phyloP scores from a whole-genome alignment of 1,140 invertebrate species.

The Drosophila arawakana region DNA sequence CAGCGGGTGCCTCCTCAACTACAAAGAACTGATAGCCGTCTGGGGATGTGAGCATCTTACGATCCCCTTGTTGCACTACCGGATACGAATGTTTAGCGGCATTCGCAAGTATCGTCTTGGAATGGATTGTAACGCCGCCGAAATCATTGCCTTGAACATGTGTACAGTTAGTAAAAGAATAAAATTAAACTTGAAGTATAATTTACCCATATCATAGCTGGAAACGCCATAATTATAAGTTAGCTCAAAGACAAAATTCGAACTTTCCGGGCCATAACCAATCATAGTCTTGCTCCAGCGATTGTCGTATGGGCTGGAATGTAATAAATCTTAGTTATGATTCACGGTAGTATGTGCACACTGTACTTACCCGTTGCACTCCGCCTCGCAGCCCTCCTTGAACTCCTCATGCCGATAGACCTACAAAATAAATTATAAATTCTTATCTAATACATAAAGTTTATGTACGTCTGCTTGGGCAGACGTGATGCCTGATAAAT shows the following conservation, averaged over 20 bases:
- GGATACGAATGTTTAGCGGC: constrained; percentile 87
- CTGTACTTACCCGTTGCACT: constrained; percentile 96
- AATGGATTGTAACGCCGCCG: constrained; percentile 93
- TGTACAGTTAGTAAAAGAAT: not conserved
- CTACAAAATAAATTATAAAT: constrained; percentile 84
- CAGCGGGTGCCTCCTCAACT: constrained; percentile 88
- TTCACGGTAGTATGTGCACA: not conserved
- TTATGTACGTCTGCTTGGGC: constrained; percentile 5
- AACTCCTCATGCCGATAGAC: constrained; percentile 99
- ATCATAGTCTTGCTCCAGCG: constrained; percentile 99
- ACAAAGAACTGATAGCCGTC: constrained; percentile 96
- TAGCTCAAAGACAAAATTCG: constrained; percentile 97
- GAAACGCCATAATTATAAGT: constrained; percentile 99
- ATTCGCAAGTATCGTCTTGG: constrained; percentile 90
- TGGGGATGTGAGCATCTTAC: constrained; percentile 87
- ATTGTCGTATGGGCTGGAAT: constrained; percentile 94
- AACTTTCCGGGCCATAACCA: constrained; percentile 97
- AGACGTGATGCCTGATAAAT: constrained; percentile 1
- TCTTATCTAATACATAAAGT: constrained; percentile 24
- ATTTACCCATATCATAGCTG: constrained; percentile 89
- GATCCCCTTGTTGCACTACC: constrained; percentile 61
- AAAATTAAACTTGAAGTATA: not conserved
- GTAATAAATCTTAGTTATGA: not conserved
- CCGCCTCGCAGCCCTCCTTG: constrained; percentile 96
- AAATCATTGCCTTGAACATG: constrained; percentile 92